Evolutionary conservation across 2,888 invertebrate species (phyloP).

Genomic region (Pedicia rivosa): DNA sequence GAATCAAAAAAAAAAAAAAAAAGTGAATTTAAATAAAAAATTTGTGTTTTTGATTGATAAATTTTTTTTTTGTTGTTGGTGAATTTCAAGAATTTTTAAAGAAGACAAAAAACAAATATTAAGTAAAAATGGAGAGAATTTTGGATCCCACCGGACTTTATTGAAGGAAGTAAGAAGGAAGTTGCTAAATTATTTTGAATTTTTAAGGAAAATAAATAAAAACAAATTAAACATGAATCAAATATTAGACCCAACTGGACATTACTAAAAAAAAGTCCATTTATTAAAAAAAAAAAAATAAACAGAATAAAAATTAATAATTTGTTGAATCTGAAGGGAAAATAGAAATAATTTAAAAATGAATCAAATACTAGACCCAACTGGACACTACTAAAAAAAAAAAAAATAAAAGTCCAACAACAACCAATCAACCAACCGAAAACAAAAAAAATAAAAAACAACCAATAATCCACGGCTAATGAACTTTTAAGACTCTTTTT

Average conservation of each 20-base stretch:
- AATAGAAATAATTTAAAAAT: neutral
- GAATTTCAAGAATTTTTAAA: too few species aligned
- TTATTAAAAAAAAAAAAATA: neutral
- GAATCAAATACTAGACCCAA: constrained; percentile 7
- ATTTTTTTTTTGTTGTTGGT: too few species aligned
- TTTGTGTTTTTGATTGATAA: neutral
- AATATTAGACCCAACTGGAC: constrained; percentile 29
- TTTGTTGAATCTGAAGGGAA: too few species aligned
- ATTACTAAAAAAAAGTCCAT: constrained; percentile 16
- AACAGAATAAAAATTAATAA: neutral
- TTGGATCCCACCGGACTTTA: constrained; percentile 5
- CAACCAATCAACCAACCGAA: neutral
- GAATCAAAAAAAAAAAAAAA: neutral
- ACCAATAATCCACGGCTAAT: too few species aligned
- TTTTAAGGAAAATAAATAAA: constrained; percentile 1
- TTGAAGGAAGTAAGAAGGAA: neutral
- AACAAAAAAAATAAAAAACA: too few species aligned
- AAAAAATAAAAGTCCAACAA: neutral
- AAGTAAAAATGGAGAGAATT: neutral
- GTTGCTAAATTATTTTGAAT: neutral
- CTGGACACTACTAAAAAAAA: constrained; percentile 10
- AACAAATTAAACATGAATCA: constrained; percentile 16
- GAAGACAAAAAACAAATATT: neutral
- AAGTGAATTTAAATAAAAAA: neutral
- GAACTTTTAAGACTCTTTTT: constrained; percentile 4